Conservation (phyloP, 2,797 vertebrate genomes). For the Myoxocephalus aenaeus region DNA sequence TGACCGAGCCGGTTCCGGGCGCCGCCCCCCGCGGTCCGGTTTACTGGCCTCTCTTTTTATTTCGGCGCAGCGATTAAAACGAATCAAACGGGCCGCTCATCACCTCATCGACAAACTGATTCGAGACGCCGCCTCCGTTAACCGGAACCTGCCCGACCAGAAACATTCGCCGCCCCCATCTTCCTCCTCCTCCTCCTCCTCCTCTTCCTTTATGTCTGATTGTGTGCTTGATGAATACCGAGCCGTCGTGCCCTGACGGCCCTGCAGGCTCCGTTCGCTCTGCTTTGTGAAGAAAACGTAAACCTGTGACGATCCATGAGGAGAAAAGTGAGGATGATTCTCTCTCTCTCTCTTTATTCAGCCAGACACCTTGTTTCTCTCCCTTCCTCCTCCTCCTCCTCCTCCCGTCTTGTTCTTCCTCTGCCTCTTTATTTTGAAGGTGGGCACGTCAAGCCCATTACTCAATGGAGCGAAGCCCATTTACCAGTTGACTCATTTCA, state of each 20-base stretch:
- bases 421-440: conserved; percentile 54
- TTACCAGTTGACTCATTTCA: conserved; percentile 79
- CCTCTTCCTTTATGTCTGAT: conserved; percentile 38
- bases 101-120: conserved; percentile 57
- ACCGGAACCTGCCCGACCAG: conserved; percentile 25
- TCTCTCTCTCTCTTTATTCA: conserved; percentile 9
- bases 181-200: conserved; percentile 1
- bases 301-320: conserved; percentile 66
- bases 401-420: background rate
- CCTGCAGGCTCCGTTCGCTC: conserved; percentile 50
- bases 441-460: conserved; percentile 76
- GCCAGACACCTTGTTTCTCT: conserved; percentile 31
- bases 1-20: too few species aligned
- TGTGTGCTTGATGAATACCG: conserved; percentile 58
- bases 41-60: too few species aligned
- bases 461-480: conserved; percentile 77
- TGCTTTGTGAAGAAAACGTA: conserved; percentile 57
- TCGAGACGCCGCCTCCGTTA: conserved; percentile 34
- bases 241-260: conserved; percentile 43
- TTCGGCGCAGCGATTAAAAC: too few species aligned
- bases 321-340: conserved; percentile 46
- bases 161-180: background rate
- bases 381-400: background rate
- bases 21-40: too few species aligned
- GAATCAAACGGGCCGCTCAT: background rate